These are phyloP conservation scores for Heliopora coerulea DNA, from an alignment of 92 coral and sea anemone genomes.

Conservation along the genomic window DNA sequence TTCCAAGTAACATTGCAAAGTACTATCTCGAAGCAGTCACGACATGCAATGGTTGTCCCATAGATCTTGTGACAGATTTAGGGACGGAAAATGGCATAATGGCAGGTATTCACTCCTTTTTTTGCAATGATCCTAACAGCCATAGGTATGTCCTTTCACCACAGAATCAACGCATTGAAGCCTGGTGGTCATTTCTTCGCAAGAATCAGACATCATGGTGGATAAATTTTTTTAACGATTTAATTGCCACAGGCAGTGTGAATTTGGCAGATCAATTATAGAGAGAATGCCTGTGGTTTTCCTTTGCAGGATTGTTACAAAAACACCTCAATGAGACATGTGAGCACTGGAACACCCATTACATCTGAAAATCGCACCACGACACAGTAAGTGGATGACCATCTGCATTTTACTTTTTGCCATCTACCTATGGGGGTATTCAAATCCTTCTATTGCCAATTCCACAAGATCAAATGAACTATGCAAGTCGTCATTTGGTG, in stretches of 20 bases:
- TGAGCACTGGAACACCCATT: conserved; percentile 61
- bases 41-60: conserved; percentile 23
- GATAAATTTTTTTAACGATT: conserved; percentile 53
- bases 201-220: conserved; percentile 52
- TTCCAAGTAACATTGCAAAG: conserved; percentile 13
- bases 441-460: conserved; percentile 49
- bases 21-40: conserved; percentile 33
- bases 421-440: not conserved
- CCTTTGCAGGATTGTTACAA: conserved; percentile 44
- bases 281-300: conserved; percentile 61
- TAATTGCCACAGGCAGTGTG: conserved; percentile 45
- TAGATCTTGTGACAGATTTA: conserved; percentile 46
- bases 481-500: conserved; percentile 55
- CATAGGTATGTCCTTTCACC: conserved; percentile 51
- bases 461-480: conserved; percentile 49
- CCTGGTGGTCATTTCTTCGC: conserved; percentile 46
- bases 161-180: too few relatives aligned
- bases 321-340: conserved; percentile 39
- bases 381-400: conserved; percentile 31
- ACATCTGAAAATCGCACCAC: conserved; percentile 40
- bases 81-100: conserved; percentile 42
- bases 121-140: conserved; percentile 46
- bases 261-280: conserved; percentile 48
- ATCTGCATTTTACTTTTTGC: conserved; percentile 8
- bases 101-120: conserved; percentile 44